Base-by-base conservation (phyloP, 2,888 invertebrate genomes). In the Chirona hameri region DNA sequence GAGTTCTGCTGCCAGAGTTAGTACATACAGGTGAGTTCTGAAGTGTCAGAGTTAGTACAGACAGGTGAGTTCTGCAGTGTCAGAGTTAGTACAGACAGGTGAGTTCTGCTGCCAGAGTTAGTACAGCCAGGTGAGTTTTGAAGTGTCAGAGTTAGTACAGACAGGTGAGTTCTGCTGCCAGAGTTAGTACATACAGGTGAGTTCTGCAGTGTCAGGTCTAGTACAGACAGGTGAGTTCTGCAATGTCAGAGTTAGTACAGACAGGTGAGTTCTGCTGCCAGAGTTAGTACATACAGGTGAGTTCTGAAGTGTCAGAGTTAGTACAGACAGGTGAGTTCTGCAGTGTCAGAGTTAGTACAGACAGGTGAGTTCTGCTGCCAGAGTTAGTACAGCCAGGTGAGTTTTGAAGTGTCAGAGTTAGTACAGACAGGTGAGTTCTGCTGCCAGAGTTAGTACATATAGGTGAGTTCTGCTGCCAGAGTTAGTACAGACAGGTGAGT, bases 221-320 rank as follows among this genome's bases (percentile, higher is more conserved):
- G 39, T 39, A 2, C 39, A 39, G 39, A 39, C 4, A 39, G 39
- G 39, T 39, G 0, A 12, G 24, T n/a, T 21, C 24, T 60, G 24
- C n/a, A n/a, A n/a, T n/a, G 85, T 95, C 94, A 87, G 84, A 72
- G 10, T 21, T 27, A 10, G 76, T 76, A 7, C 27, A 76, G 9
- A 4, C 39, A 76, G 76, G 76, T 76, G 24, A 76, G 39, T 14
- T n/a, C 69, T 60, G 39, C n/a, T n/a, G n/a, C n/a, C n/a, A n/a
- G n/a, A n/a, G n/a, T n/a, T 27, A 10, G 76, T 76, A 7, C 27
- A 76, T 7, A 4, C 39, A 76, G 76, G 76, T 76, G 24, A 76
- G 39, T 14, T n/a, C 69, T 60, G 39, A n/a, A n/a, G n/a, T n/a
- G 85, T 95, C 94, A 87, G 84, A 72, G 10, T 21, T 27, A 10